Evolutionary conservation across 2,888 invertebrate genomes (phyloP).

Genomic region (Platerodrilus igneus): DNA sequence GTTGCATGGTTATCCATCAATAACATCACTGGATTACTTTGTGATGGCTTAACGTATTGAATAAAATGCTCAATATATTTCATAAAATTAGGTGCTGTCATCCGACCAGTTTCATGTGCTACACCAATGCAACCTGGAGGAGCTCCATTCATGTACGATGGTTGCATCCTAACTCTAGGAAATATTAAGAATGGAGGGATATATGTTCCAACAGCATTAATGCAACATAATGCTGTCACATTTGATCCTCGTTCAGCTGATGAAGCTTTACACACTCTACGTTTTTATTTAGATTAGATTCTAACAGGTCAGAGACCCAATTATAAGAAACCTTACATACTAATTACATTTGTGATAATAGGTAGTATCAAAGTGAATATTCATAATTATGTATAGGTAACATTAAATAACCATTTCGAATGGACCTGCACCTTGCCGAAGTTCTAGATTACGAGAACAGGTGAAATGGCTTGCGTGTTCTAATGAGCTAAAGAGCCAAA

Average conservation of each 20-base stretch:
- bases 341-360: too few relatives aligned
- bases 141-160: background rate
- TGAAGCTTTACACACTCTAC: background rate
- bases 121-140: constrained; percentile 6
- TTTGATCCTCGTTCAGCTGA: constrained; percentile 4
- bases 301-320: too few relatives aligned
- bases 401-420: too few relatives aligned
- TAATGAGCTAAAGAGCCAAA: too few relatives aligned
- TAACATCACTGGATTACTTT: constrained; percentile 27
- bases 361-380: too few relatives aligned
- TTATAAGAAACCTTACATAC: too few relatives aligned
- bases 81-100: constrained; percentile 16
- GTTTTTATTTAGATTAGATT: background rate
- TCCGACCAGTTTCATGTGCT: constrained; percentile 9
- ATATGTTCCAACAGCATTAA: constrained; percentile 7
- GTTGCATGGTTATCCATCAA: constrained; percentile 28
- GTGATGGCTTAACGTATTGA: constrained; percentile 26
- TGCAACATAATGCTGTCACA: constrained; percentile 4
- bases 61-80: constrained; percentile 26
- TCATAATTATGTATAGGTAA: too few relatives aligned
- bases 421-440: too few relatives aligned
- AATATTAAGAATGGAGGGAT: constrained; percentile 8
- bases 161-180: constrained; percentile 4
- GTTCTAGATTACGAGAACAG: too few relatives aligned
- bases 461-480: too few relatives aligned